These are phyloP conservation scores for Diorhabda carinulata DNA, from an alignment of 1,140 invertebrate genomes.

Conservation along the genomic window DNA sequence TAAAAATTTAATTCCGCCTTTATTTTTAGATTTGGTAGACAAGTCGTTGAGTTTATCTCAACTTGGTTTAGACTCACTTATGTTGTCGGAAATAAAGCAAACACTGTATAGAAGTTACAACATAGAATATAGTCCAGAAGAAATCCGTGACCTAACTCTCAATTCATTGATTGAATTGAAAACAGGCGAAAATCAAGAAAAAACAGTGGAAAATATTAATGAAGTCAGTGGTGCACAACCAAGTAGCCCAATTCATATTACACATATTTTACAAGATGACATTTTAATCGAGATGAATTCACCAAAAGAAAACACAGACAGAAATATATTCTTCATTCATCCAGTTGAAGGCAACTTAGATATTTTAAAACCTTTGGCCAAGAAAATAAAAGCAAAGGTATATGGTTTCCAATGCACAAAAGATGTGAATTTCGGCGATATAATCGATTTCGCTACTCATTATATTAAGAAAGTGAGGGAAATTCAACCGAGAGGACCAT, in stretches of 20 bases:
- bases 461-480: constrained; percentile 13
- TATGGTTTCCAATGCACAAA: constrained; percentile 23
- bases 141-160: constrained; percentile 20
- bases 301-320: constrained; percentile 6
- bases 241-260: neutral
- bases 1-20: neutral
- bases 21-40: constrained; percentile 27
- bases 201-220: neutral
- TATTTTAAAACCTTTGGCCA: constrained; percentile 10
- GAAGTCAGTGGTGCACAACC: neutral
- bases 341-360: constrained; percentile 23
- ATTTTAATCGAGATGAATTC: neutral
- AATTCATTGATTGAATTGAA: constrained; percentile 9
- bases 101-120: constrained; percentile 58
- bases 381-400: constrained; percentile 18
- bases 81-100: constrained; percentile 67
- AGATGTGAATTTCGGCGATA: constrained; percentile 4
- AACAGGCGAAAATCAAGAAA: neutral
- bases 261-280: constrained; percentile 7
- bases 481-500: constrained; percentile 19
- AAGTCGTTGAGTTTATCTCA: constrained; percentile 55
- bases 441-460: constrained; percentile 7
- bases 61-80: constrained; percentile 65
- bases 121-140: constrained; percentile 19
- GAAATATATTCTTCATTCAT: constrained; percentile 21